Evolutionary conservation across 2,797 vertebrate species (phyloP).

Genomic region (Myoxocephalus aenaeus): DNA sequence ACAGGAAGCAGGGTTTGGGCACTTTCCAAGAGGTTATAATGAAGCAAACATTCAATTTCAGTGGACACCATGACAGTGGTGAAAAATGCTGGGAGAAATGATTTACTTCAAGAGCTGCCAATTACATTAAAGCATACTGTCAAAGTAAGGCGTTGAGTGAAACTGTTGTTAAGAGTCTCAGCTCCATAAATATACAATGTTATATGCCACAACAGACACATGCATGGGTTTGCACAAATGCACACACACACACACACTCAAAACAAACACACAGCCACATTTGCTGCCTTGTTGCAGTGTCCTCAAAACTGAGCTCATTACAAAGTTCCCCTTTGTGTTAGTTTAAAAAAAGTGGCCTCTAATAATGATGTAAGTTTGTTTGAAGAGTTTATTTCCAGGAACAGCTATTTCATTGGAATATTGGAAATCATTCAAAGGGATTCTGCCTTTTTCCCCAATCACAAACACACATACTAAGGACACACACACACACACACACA

Average conservation of each 20-base stretch:
- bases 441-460: slow-evolving; percentile 2
- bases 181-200: slow-evolving; percentile 48
- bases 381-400: slow-evolving; percentile 41
- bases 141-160: slow-evolving; percentile 54
- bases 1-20: slow-evolving; percentile 55
- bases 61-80: slow-evolving; percentile 43
- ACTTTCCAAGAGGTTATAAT: slow-evolving; percentile 69
- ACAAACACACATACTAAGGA: slow-evolving; percentile 14
- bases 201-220: slow-evolving; percentile 26
- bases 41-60: slow-evolving; percentile 70
- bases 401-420: slow-evolving; percentile 24
- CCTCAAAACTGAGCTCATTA: slow-evolving; percentile 51
- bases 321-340: slow-evolving; percentile 40
- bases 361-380: slow-evolving; percentile 47
- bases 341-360: slow-evolving; percentile 39
- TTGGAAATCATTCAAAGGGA: slow-evolving; percentile 34
- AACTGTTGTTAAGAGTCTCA: slow-evolving; percentile 56
- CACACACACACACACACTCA: neutral
- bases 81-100: slow-evolving; percentile 60
- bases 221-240: neutral
- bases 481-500: slow-evolving; percentile 32
- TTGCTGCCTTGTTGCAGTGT: slow-evolving; percentile 30
- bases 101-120: slow-evolving; percentile 73
- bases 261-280: slow-evolving; percentile 39
- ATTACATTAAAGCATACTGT: slow-evolving; percentile 71